A percentile compares a stretch with the other conserved stretches of the same genome.
Conservation (phyloP, 2,797 vertebrate genomes). For the Xiphophorus birchmanni region DNA sequence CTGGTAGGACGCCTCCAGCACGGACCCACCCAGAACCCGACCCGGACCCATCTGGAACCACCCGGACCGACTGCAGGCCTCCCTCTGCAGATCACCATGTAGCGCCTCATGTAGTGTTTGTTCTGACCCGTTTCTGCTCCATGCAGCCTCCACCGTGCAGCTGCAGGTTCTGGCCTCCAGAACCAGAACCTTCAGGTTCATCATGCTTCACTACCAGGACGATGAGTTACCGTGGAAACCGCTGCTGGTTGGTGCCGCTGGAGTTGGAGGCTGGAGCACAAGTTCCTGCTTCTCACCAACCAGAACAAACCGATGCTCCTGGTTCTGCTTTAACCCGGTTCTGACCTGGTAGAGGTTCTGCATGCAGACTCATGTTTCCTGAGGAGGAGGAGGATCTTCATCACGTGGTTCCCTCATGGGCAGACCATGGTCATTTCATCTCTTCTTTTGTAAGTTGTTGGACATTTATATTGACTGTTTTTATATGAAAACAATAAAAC, state of each 20-base stretch:
- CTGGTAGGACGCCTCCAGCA: conserved; percentile 81
- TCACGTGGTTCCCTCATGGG: background rate
- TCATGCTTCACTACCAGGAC: background rate
- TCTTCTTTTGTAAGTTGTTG: conserved; percentile 55
- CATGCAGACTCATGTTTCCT: background rate
- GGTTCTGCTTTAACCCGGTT: background rate
- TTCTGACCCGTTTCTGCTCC: background rate
- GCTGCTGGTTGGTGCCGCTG: background rate
- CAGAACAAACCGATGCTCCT: background rate
- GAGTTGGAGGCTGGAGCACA: background rate
- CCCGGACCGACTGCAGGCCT: conserved; percentile 12
- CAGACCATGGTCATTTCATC: conserved; percentile 12
- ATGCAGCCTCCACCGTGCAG: background rate
- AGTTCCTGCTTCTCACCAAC: background rate
- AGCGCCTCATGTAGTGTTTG: background rate
- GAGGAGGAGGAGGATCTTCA: background rate
- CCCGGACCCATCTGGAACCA: too few relatives aligned
- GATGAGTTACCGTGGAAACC: background rate
- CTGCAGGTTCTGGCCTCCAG: background rate
- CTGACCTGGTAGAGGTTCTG: background rate
- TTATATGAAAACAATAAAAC: conserved; percentile 62
- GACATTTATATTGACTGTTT: conserved; percentile 59
- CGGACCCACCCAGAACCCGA: too few relatives aligned
- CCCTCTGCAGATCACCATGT: conserved; percentile 27
- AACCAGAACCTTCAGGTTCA: background rate